Conservation (phyloP, 2,797 vertebrate species). For the Anguilla obscura region DNA sequence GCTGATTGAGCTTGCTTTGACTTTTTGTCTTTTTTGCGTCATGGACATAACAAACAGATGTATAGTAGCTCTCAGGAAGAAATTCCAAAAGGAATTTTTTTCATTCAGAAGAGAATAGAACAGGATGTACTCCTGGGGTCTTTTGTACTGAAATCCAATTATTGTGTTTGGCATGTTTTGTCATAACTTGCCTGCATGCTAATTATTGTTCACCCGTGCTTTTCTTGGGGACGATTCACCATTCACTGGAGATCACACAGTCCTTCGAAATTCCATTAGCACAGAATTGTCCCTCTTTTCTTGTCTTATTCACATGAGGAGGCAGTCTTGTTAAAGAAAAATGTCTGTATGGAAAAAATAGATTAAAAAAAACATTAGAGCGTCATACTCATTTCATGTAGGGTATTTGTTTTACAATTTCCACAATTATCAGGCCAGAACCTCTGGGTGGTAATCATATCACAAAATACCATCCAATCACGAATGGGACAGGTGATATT, state of each 20-base stretch:
- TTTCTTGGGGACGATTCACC: background rate
- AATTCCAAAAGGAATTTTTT: background rate
- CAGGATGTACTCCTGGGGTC: background rate
- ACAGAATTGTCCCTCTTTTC: background rate
- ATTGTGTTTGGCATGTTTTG: slow-evolving; percentile 27
- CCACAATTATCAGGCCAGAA: background rate
- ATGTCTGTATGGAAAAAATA: background rate
- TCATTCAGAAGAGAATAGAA: background rate
- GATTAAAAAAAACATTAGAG: background rate
- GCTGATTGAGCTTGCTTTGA: slow-evolving; percentile 7
- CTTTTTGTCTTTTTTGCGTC: background rate
- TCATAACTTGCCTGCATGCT: slow-evolving; percentile 28
- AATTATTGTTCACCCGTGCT: slow-evolving; percentile 28
- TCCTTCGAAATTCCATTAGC: slow-evolving; percentile 13
- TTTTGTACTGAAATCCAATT: slow-evolving; percentile 29
- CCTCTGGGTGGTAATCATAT: background rate
- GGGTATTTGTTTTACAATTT: background rate
- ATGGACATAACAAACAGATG: background rate
- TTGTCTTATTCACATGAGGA: slow-evolving; percentile 7
- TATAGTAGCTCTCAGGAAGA: background rate
- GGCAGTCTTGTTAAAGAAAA: background rate
- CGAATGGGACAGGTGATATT: background rate
- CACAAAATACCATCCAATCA: no score
- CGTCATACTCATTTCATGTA: background rate
- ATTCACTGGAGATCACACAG: background rate